A percentile compares a stretch with the other conserved stretches of the same genome.
Conservation (phyloP, 2,113 vertebrate genomes). For the Tragelaphus imberbis region DNA sequence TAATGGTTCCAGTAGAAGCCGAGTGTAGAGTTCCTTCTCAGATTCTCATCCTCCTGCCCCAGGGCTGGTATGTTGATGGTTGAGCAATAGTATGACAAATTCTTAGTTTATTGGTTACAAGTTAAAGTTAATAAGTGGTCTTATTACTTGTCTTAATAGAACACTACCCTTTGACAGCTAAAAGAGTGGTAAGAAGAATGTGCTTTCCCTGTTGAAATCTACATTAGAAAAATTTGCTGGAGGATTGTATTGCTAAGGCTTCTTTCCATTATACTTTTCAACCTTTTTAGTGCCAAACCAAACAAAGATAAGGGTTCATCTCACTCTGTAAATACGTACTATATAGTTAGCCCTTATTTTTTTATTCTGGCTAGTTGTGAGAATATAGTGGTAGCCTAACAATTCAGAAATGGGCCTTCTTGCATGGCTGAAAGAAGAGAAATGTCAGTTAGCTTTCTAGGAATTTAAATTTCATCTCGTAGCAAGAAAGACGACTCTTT, state of each 20-base stretch:
- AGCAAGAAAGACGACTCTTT: background rate
- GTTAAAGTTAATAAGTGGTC: slow-evolving; percentile 52
- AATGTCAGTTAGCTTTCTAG: slow-evolving; percentile 53
- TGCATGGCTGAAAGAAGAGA: background rate
- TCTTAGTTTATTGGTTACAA: slow-evolving; percentile 11
- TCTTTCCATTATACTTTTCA: slow-evolving; percentile 59
- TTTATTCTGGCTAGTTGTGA: background rate
- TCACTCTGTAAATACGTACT: slow-evolving; percentile 43
- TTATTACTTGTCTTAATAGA: slow-evolving; percentile 37
- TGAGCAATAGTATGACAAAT: background rate
- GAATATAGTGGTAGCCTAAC: background rate
- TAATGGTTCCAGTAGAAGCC: background rate
- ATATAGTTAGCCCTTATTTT: background rate
- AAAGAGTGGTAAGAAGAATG: slow-evolving; percentile 35
- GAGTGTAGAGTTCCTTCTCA: background rate
- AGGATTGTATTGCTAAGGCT: slow-evolving; percentile 57
- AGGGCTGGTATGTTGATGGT: background rate
- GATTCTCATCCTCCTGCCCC: background rate
- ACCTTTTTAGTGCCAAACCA: slow-evolving; percentile 63
- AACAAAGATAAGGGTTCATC: slow-evolving; percentile 67
- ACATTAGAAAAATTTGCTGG: slow-evolving; percentile 54
- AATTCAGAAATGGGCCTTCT: background rate
- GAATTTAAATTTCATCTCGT: slow-evolving; percentile 42
- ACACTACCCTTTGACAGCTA: background rate
- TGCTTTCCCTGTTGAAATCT: slow-evolving; percentile 52